Base-by-base conservation (phyloP, 2,797 vertebrate species). In the Lepus townsendii region DNA sequence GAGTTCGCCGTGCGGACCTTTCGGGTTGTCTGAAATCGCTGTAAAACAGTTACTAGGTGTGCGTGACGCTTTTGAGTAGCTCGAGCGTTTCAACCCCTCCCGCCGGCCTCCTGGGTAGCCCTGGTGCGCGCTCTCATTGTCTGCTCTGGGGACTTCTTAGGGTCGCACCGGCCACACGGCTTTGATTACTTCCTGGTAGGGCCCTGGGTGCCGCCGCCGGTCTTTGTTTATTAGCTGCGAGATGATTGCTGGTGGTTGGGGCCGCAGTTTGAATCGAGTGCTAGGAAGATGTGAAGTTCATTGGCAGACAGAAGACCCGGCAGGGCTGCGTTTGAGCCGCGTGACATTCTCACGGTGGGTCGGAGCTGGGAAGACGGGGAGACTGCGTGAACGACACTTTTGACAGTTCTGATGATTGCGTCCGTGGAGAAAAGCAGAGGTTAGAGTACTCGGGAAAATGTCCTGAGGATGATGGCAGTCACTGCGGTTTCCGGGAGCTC, bases 171-270 rank as follows among this genome's bases (percentile, higher is more conserved):
- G 86, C 47, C 76, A 38, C 82, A 76, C 72, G 7, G 94, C 90
- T 97, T 90, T 86, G 92, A 80, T 94, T 78, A 95, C 76, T 94
- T 95, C 95, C 94, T 97, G 96, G 85, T 93, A 16, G n/a, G 96
- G 97, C 95, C 95, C 96, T 71, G 86, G 78, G 73, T 47, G 95
- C 93, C 16, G 87, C 95, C 54, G 90, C 88, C 47, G 57, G 90
- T 90, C 96, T 97, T 97, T 97, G 97, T 97, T 96, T 96, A 96
- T 96, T 91, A 96, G 93, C 88, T 95, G 71, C 35, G 88, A 90
- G 84, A 83, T 60, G 73, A 52, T 91, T 72, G 3, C 11, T 47
- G 83, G 85, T 75, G 77, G 85, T 57, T 82, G 80, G 93, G 63
- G 7, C 73, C 78, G 79, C 47, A 65, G 75, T 47, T 76, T 35